These are phyloP conservation scores for Alcedo quadribrachys DNA, from an alignment of 2,797 vertebrate species.

Conservation along the genomic window DNA sequence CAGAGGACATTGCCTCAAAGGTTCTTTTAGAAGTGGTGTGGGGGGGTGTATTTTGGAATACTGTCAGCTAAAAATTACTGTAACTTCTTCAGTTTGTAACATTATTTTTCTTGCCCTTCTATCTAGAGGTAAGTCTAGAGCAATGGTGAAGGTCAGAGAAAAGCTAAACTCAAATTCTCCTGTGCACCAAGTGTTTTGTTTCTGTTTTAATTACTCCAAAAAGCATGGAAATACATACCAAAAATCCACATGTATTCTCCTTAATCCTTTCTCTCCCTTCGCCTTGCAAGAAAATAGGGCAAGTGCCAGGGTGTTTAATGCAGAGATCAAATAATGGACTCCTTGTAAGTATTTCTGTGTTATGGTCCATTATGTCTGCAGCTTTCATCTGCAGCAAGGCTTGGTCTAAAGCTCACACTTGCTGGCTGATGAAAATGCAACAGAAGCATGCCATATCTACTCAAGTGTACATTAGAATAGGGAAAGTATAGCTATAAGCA, in stretches of 20 bases:
- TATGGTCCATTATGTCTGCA: background rate
- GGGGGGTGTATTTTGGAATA: background rate
- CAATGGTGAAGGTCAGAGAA: background rate
- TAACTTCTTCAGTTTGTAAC: background rate
- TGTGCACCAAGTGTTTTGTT: background rate
- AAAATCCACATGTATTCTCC: background rate
- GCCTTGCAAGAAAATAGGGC: background rate
- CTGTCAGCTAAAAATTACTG: background rate
- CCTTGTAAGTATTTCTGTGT: background rate
- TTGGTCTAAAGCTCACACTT: background rate
- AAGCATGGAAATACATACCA: background rate
- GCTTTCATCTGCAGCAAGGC: background rate
- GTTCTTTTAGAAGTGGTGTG: background rate
- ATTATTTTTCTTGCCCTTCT: background rate
- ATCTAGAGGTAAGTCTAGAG: background rate
- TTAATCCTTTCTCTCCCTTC: background rate
- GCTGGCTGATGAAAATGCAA: background rate
- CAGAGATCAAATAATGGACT: rapidly evolving
- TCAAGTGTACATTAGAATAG: background rate
- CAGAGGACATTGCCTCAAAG: background rate
- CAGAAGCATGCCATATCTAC: background rate
- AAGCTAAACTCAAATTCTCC: background rate
- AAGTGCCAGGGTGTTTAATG: background rate
- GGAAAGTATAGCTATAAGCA: background rate
- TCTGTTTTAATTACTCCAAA: background rate